Base-by-base conservation (phyloP, 2,888 invertebrate genomes). In the Chloromyia formosa region DNA sequence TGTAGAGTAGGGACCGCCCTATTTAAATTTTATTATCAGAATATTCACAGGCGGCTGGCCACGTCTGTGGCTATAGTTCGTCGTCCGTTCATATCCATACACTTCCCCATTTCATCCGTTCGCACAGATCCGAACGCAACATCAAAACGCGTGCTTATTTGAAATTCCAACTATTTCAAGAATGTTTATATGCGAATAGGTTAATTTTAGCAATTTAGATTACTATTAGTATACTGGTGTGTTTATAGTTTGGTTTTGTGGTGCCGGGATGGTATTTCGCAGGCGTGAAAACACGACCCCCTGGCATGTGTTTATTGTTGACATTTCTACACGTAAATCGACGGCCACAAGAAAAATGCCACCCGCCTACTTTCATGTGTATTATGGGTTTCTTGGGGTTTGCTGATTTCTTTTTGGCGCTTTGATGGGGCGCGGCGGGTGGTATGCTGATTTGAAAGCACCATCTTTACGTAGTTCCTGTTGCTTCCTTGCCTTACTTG, bases 191-290 rank as follows among this genome's bases (percentile, higher is more conserved):
- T 45, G 45, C 10, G 35, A 4, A 45, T 12, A 27, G 68, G 54
- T 69, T 69, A 69, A 69, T 69, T 54, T 23, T 69, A 69, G 54
- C 53, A 23, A 40, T 62, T 35, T 23, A 10, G 42, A 49, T 2
- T n/a, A 23, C 22, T 53, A 27, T 53, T 23, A 53, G 53, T 27
- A 16, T n/a, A 22, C 54, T 35, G 27, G 60, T 58, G 27, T 35
- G 27, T 35, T 23, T 22, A 60, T n/a, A n/a, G 23, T 35, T 35
- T 23, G 60, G 60, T 40, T 40, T 23, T n/a, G 68, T n/a, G 10
- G 66, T 12, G 23, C 14, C 14, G 68, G 27, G 12, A 27, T 54
- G 27, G 53, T 27, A 54, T 69, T 49, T 23, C 54, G 53, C 54
- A 18, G 68, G 7, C 27, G 53, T 53, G 66, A 22, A 66, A 66